Conservation (phyloP, 2,113 vertebrate genomes). For the Capra hircus region DNA sequence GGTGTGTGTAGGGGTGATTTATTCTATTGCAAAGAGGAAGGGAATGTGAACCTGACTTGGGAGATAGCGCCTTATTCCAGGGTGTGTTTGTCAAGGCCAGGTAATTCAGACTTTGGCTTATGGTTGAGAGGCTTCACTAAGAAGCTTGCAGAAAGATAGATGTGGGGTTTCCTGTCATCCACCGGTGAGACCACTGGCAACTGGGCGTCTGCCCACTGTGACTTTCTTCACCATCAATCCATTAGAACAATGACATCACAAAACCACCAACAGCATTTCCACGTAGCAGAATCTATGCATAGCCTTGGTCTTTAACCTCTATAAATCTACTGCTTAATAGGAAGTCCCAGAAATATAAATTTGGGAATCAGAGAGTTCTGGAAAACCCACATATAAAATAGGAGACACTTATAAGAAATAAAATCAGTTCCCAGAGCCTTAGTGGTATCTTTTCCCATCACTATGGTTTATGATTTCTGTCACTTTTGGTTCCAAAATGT, state of each 20-base stretch:
- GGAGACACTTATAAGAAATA: neutral
- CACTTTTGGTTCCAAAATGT: neutral
- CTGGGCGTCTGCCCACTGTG: neutral
- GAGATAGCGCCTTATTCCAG: neutral
- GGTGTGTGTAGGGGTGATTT: fast-evolving
- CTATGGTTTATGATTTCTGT: neutral
- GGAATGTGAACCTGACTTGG: neutral
- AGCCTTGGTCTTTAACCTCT: neutral
- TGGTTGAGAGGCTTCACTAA: neutral
- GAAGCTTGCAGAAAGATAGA: neutral
- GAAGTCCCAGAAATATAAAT: neutral
- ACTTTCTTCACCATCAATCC: neutral
- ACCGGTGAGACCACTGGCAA: fast-evolving
- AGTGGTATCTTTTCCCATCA: neutral
- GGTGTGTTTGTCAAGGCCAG: neutral
- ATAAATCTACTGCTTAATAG: neutral
- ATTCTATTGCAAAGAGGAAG: neutral
- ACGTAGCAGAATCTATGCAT: neutral
- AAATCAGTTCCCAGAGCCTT: neutral
- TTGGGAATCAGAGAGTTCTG: neutral
- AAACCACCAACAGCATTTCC: neutral
- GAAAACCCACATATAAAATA: neutral
- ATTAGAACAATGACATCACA: neutral
- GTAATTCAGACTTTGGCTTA: neutral
- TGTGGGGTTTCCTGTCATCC: neutral